phyloP scores from a whole-genome alignment of 2,888 invertebrate species.

The Caenorhabditis drosophilae region DNA sequence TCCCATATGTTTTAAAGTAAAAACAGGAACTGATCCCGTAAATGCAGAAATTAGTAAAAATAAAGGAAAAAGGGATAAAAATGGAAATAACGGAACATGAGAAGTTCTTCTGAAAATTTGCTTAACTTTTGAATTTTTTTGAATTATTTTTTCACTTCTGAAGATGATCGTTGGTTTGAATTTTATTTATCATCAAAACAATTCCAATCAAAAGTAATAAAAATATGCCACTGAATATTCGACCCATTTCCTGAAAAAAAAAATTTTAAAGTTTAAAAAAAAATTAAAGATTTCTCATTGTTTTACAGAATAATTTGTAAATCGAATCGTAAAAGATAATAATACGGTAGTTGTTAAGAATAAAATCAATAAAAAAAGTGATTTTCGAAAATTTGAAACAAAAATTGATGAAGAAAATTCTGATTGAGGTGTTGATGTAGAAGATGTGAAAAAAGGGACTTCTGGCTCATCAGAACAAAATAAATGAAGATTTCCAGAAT shows the following conservation, averaged over 20 bases:
- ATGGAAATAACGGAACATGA: constrained; percentile 30
- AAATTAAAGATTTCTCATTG: not conserved
- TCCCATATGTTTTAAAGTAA: constrained; percentile 10
- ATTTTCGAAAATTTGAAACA: not conserved
- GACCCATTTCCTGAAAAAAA: too few relatives aligned
- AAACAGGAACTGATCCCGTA: constrained; percentile 12
- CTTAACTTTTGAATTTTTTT: not conserved
- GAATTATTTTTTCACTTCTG: too few relatives aligned
- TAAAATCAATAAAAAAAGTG: not conserved
- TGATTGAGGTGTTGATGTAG: constrained; percentile 11
- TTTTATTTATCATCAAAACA: constrained; percentile 13
- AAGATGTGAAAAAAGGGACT: constrained; percentile 28
- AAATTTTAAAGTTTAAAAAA: constrained; percentile 1
- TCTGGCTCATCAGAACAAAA: constrained; percentile 30
- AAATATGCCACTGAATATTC: constrained; percentile 10
- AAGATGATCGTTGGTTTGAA: constrained; percentile 34
- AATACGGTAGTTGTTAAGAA: too few relatives aligned
- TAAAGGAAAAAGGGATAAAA: constrained; percentile 17
- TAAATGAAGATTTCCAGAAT: constrained; percentile 24
- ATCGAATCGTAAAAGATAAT: too few relatives aligned
- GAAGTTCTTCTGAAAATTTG: constrained; percentile 29
- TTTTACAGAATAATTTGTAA: not conserved
- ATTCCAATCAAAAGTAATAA: constrained; percentile 2
- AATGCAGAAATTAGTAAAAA: constrained; percentile 17
- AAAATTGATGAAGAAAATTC: not conserved